phyloP scores from a whole-genome alignment of 2,888 invertebrate species.

The Gastrophysa polygoni region DNA sequence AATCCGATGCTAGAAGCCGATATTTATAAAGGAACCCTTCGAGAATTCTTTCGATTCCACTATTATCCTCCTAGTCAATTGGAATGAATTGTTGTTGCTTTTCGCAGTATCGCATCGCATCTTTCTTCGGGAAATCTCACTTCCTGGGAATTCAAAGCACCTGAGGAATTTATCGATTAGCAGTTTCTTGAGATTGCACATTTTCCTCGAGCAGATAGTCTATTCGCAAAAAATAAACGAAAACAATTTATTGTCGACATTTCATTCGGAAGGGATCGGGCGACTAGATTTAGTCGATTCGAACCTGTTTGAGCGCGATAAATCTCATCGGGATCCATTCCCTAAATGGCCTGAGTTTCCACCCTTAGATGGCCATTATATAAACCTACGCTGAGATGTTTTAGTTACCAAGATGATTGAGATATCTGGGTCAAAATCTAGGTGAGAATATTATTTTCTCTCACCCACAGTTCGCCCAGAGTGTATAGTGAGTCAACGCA shows the following conservation, averaged over 20 bases:
- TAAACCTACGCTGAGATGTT: no score
- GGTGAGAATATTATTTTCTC: no score
- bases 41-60: no score
- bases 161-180: conserved; percentile 37
- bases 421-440: no score
- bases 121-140: conserved; percentile 20
- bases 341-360: no score
- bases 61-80: conserved; percentile 11
- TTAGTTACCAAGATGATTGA: no score
- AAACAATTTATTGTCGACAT: conserved; percentile 25
- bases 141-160: conserved; percentile 29
- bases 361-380: no score
- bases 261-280: conserved; percentile 17
- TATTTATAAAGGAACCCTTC: no score
- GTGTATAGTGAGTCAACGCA: no score
- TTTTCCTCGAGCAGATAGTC: conserved; percentile 26
- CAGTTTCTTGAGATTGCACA: conserved; percentile 28
- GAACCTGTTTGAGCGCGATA: not conserved
- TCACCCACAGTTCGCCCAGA: no score
- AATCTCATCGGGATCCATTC: not conserved
- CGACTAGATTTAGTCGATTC: conserved; percentile 6
- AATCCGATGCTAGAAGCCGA: no score
- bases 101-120: conserved; percentile 16
- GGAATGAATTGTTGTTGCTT: conserved; percentile 21
- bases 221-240: conserved; percentile 24